A percentile compares a stretch with the other conserved stretches of the same genome.
Evolutionary conservation across 2,888 invertebrate genomes (phyloP).

Genomic region (Keiferia lycopersicella): DNA sequence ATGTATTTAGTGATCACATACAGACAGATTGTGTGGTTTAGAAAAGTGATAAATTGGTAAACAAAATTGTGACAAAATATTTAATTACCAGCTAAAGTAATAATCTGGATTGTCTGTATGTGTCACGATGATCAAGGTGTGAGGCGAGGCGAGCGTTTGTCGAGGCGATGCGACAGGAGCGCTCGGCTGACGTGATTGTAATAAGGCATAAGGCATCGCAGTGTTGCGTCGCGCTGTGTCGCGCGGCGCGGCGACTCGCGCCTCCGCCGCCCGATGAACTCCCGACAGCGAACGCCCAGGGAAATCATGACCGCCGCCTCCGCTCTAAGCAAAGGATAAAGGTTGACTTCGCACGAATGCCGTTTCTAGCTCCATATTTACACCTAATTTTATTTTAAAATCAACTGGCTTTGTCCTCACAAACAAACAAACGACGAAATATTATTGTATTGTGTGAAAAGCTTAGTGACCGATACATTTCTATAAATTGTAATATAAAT

Average conservation of each 20-base stretch:
- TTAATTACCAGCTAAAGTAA: too few relatives aligned
- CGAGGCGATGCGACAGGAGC: slow-evolving; percentile 34
- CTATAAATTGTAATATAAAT: too few relatives aligned
- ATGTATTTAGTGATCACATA: too few relatives aligned
- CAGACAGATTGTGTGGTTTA: too few relatives aligned
- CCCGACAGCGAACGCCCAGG: slow-evolving; percentile 63
- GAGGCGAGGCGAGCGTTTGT: slow-evolving; percentile 15
- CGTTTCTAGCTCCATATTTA: slow-evolving; percentile 31
- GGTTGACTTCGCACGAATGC: slow-evolving; percentile 30
- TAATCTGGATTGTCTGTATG: slow-evolving; percentile 26
- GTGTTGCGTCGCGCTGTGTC: slow-evolving; percentile 27
- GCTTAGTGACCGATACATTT: too few relatives aligned
- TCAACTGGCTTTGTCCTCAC: neutral
- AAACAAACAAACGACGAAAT: too few relatives aligned
- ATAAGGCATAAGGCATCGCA: slow-evolving; percentile 45
- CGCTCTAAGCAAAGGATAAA: slow-evolving; percentile 33
- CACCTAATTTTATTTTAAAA: slow-evolving; percentile 25
- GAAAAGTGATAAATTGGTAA: too few relatives aligned
- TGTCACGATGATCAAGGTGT: slow-evolving; percentile 21
- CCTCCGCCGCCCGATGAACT: slow-evolving; percentile 50
- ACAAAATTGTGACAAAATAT: too few relatives aligned
- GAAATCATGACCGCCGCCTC: slow-evolving; percentile 67
- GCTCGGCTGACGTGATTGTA: slow-evolving; percentile 51
- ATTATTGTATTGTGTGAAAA: too few relatives aligned
- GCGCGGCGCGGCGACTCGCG: slow-evolving; percentile 33